Evolutionary conservation across 1,140 invertebrate species (phyloP), one percentile per base, ranked within the genome.

Genomic region (Drosophila ironensis): DNA sequence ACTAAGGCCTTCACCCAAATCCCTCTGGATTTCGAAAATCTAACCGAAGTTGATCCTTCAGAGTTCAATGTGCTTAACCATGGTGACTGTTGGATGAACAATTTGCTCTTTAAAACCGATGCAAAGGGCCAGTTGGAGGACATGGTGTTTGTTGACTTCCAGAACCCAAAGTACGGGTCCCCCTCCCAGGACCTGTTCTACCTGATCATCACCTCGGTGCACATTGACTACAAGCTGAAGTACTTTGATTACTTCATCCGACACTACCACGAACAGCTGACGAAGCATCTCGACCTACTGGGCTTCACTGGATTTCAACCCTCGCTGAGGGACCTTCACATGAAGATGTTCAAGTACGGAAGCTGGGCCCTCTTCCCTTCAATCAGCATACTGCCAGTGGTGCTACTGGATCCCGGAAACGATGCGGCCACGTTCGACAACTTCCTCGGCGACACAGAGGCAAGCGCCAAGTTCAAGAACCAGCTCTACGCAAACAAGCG

Each of bases 11-110:
- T 51, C 35, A 4, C 38, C 0, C 14, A 70, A 8, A 11, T 70
- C 2, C n/a, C 35, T 12, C 6, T 20, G 1, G 45, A 70, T 5
- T 67, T 75, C 1, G 14, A 46, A 0, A 3, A 40, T 3, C 11
- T 71, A 1, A 46, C 35, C 6, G 30, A 63, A 1, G 14, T 8
- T 1, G 47, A 92, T 20, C 63, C 88, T 0, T 87, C 91, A 7
- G 91, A 92, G 27, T 93, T 93, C 35, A 91, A 92, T 67, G 92
- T 93, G 0, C 81, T 94, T 2, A 92, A 91, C 67, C 94, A 94
- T 52, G 94, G 94, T 2, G 94, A 94, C 74, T 91, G 90, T n/a
- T 94, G 93, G 93, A 87, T 92, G 0, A 94, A 94, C 60, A 94
- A 94, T 70, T 91, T 94, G 75, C 77, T 94, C 24, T 94, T 94